Evolutionary conservation across 2,113 vertebrate genomes (phyloP), one percentile per base, ranked within the genome.

Genomic region (Chaetodon trifascialis): DNA sequence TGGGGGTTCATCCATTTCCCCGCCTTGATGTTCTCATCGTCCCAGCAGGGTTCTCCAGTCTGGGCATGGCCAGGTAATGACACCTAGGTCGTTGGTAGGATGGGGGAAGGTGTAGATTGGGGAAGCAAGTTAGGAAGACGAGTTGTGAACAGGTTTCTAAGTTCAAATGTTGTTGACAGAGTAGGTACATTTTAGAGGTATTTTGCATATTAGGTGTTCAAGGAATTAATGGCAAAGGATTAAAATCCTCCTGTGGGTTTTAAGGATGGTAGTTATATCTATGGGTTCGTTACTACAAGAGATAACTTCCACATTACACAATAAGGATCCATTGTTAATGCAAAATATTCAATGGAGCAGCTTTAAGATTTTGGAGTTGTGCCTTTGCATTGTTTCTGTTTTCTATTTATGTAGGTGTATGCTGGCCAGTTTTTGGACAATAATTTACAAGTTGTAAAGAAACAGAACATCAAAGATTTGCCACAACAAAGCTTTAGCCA

Each of bases 61-160:
- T 99, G 64, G 98, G 98, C 88, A 99, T 99, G 98, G 98, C 98
- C 93, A 99, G 98, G 98, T 99, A 98, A 90, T 67, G 62, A 67
- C 30, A 56, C 9, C 11, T 21, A 30, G 19, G 44, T 85, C 23
- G 79, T 54, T 51, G 11, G 21, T 79, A 72, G 17, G 66, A 58
- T 4, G 2, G 5, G 4, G 12, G 17, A 51, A 73, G 11, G 4
- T 60, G 4, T 51, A 14, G 25, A 42, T 12, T 21, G 58, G 3
- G 4, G 40, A 44, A 63, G 25, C 4, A 15, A 56, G 25, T 11
- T 34, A 51, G 34, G 19, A 73, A 49, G 44, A 19, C 4, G 14
- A n/a, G 19, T 46, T n/a, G 11, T 58, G 9, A 60, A 47, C 17
- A 36, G 56, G 7, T 25, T 34, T 0, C 0, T 30, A 21, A 1